Conservation (phyloP, 2,888 invertebrate species). For the Scaptomyza tumidula region DNA sequence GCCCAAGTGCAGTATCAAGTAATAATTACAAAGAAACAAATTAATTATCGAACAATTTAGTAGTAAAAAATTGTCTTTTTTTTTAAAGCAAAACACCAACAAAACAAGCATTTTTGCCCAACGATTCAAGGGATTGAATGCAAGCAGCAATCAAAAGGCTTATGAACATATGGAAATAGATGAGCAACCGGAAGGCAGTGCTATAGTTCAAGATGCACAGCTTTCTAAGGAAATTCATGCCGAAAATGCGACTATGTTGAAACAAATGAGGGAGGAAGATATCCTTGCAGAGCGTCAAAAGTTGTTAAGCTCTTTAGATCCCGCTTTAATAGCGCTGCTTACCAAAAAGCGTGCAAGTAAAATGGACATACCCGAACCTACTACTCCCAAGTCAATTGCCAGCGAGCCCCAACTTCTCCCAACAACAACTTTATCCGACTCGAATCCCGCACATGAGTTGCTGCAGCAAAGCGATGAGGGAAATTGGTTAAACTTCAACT, state of each 20-base stretch:
- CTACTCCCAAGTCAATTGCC: not conserved
- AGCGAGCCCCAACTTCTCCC: not conserved
- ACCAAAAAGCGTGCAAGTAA: slow-evolving; percentile 60
- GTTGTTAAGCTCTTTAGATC: slow-evolving; percentile 86
- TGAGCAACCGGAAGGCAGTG: slow-evolving; percentile 47
- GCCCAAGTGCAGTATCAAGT: slow-evolving; percentile 10
- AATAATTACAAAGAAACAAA: not conserved
- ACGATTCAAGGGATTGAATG: slow-evolving; percentile 40
- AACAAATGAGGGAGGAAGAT: slow-evolving; percentile 89
- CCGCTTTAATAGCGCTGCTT: slow-evolving; percentile 73
- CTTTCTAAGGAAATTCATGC: slow-evolving; percentile 88
- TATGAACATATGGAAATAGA: not conserved
- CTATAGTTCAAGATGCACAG: slow-evolving; percentile 84
- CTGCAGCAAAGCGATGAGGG: slow-evolving; percentile 87
- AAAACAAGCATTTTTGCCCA: slow-evolving; percentile 84
- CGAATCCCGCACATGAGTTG: slow-evolving; percentile 86
- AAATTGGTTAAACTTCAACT: slow-evolving; percentile 93
- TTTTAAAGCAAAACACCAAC: slow-evolving; percentile 31
- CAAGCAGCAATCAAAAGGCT: not conserved
- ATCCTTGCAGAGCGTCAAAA: slow-evolving; percentile 90
- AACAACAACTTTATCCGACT: slow-evolving; percentile 41
- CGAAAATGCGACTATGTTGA: slow-evolving; percentile 89
- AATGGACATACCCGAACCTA: slow-evolving; percentile 13
- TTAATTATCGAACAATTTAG: not conserved
- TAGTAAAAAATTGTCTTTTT: not conserved